Evolutionary conservation across 1,140 invertebrate genomes (phyloP), one percentile per base, ranked within the genome.

Genomic region (Adoxophyes honmai): DNA sequence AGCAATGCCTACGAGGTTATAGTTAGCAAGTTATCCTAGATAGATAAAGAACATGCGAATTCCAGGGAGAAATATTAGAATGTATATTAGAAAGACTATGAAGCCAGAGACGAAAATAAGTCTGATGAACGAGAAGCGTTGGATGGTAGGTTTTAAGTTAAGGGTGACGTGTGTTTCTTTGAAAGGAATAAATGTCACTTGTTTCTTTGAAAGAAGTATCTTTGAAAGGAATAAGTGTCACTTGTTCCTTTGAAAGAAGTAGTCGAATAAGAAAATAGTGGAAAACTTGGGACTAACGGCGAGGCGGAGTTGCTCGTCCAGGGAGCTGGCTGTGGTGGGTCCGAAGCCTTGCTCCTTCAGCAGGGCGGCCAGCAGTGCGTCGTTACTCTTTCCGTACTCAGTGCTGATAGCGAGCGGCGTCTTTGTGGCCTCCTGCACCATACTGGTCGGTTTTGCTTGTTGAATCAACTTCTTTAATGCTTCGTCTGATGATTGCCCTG

Each of bases 321-420:
- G 76, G 66, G 78, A 83, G 81, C 90, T 90, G 61, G 93, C 92
- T 36, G 92, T 93, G 3, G 91, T 88, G 1, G 93, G 93, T 64
- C 91, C 92, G 66, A 94, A 92, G 11, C 93, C 93, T 75, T 92
- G 91, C 68, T 92, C 90, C 75, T 94, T 93, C 34, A 94, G 77
- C 55, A 93, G 70, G 1, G 92, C 90, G 5, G 93, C 93, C n/a
- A 94, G 79, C 18, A 94, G 78, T 18, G 92, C 93, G 42, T 93
- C 93, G 65, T 93, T 91, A 61, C 89, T 91, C 62, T 91, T 90
- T 15, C 91, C 91, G 64, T 89, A 92, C 65, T 90, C 89, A 9
- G 89, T 90, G 65, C 89, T 90, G 48, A 90, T 55, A 2, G 82
- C 81, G 14, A 85, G 67, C 48, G 89, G 85, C 56, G 81, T 65